Base-by-base conservation (phyloP, 1,140 invertebrate genomes). In the Drosophila parabipectinata region DNA sequence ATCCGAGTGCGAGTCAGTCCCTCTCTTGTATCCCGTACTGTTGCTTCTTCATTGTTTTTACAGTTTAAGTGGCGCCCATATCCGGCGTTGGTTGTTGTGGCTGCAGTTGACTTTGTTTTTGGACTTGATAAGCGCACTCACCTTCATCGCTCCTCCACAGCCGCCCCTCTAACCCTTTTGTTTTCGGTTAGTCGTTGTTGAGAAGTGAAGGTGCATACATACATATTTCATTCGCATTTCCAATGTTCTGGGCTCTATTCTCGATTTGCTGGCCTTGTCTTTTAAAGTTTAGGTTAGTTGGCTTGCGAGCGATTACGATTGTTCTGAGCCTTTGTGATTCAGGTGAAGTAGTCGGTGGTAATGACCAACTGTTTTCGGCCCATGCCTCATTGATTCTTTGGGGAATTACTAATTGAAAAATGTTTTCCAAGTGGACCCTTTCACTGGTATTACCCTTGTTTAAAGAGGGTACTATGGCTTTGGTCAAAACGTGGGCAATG, bases 21-120 rank as follows among this genome's bases (percentile, higher is more conserved):
- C 50, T 24, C 50, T 41, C 26, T 58, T 50, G 12, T 28, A 39
- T 47, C 66, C 30, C 57, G 59, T 56, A 77, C 88, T 87, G 78
- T 82, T 87, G 78, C 78, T 69, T 84, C 34, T 59, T 79, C 77
- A 72, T 85, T 84, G 83, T 88, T 88, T 87, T 87, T 88, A 88
- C 82, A 79, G 79, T 87, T 87, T 83, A 88, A 87, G 82, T 87
- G 83, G 83, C 82, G 82, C 79, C 88, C 82, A 87, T 87, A 87
- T 87, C 83, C 79, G 82, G 82, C 82, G 79, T 81, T 78, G 66
- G 77, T 73, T 66, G 45, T 45, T 58, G 48, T 73, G 52, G 48
- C 41, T 72, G 59, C 26, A 62, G 50, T 26, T 62, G 30, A 37
- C 39, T 67, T 63, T 60, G 56, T 32, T 77, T 69, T 74, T 71